Percentiles rank a stretch among this genome's conserved stretches.
Conservation (phyloP, 2,888 invertebrate species). For the Globia sparganii region DNA sequence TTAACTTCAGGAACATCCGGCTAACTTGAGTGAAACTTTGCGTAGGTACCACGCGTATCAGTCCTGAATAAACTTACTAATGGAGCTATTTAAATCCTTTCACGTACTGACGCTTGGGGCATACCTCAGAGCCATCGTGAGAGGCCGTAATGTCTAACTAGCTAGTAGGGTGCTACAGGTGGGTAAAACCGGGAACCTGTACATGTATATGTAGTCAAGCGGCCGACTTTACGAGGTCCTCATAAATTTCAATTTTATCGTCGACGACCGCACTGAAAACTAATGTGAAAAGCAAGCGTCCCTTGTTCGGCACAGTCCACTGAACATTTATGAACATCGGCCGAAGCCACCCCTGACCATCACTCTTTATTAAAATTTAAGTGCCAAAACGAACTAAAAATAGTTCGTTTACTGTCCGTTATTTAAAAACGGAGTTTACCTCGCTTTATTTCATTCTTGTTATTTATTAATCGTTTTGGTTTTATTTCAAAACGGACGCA, state of each 20-base stretch:
- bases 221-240: constrained; percentile 72
- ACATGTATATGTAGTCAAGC: constrained; percentile 64
- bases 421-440: constrained; percentile 27
- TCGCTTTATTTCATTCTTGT: constrained; percentile 15
- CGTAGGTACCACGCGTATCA: constrained; percentile 61
- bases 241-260: constrained; percentile 77
- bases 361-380: constrained; percentile 52
- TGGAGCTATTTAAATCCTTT: constrained; percentile 75
- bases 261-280: constrained; percentile 67
- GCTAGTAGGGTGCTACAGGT: constrained; percentile 75
- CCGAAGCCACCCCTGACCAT: constrained; percentile 22
- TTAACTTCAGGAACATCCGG: constrained; percentile 16
- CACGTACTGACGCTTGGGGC: constrained; percentile 72
- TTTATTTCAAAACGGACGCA: constrained; percentile 25
- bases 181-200: constrained; percentile 65
- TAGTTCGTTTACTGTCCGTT: constrained; percentile 10
- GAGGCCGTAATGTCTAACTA: constrained; percentile 67
- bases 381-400: constrained; percentile 45
- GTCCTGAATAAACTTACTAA: constrained; percentile 74
- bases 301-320: constrained; percentile 46
- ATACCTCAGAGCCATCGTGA: constrained; percentile 66
- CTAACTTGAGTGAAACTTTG: constrained; percentile 33
- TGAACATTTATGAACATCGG: constrained; percentile 52
- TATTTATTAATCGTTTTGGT: constrained; percentile 19
- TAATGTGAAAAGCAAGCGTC: constrained; percentile 61